phyloP scores from a whole-genome alignment of 2,888 invertebrate genomes.

The Blomia tropicalis region DNA sequence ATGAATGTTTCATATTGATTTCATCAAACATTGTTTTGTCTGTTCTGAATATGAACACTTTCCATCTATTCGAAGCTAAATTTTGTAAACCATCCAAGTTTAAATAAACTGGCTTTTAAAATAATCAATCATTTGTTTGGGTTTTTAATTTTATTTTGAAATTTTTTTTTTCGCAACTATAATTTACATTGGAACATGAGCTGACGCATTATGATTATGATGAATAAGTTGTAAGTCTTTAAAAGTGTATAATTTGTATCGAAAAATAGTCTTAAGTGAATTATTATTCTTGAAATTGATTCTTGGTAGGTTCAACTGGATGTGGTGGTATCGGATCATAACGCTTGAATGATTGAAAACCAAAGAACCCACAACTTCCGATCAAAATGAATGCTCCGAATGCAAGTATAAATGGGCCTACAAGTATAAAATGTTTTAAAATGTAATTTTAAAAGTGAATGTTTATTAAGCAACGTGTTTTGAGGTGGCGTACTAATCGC shows the following conservation, averaged over 20 bases:
- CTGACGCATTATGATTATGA: not conserved
- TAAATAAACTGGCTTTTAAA: not conserved
- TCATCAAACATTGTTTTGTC: not conserved
- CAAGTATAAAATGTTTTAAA: not conserved
- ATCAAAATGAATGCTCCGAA: conserved; percentile 28
- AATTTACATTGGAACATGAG: not conserved
- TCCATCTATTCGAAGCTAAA: too few species aligned
- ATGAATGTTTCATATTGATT: not conserved
- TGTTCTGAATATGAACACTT: not conserved
- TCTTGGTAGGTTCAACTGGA: not conserved
- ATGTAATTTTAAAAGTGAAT: not conserved
- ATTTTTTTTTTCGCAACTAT: not conserved
- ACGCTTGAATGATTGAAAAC: conserved; percentile 2
- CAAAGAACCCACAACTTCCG: conserved; percentile 27
- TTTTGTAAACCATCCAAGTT: not conserved
- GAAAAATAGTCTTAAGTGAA: not conserved
- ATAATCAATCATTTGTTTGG: not conserved
- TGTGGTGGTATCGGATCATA: not conserved
- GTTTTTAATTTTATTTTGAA: not conserved
- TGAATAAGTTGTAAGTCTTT: not conserved
- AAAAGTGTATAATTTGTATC: not conserved
- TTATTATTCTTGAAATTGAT: not conserved
- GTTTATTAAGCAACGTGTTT: not conserved
- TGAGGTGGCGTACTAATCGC: too few species aligned
- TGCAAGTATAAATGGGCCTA: conserved; percentile 28